These are phyloP conservation scores for Gobius niger DNA, from an alignment of 2,113 vertebrate species.

Conservation along the genomic window DNA sequence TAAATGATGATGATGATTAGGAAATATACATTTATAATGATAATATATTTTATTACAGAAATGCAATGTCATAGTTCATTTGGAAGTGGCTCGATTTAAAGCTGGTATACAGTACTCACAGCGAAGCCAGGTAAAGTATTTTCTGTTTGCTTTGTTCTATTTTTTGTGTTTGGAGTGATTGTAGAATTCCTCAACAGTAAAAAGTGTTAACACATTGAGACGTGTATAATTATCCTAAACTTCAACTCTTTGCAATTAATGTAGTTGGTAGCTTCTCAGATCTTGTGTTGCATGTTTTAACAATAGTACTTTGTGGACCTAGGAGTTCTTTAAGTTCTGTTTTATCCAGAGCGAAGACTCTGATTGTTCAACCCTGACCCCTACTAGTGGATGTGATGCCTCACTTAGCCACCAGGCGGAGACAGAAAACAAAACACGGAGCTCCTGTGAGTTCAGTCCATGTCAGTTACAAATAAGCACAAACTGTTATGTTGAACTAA, in stretches of 20 bases:
- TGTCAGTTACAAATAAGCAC: background rate
- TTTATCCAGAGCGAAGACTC: conserved; percentile 74
- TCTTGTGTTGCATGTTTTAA: conserved; percentile 40
- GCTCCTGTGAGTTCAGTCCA: conserved; percentile 30
- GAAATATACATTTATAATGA: too few relatives aligned
- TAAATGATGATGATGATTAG: too few relatives aligned
- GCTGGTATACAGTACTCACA: conserved; percentile 82
- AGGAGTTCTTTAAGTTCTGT: conserved; percentile 71
- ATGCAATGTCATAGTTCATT: conserved; percentile 81
- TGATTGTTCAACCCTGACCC: conserved; percentile 63
- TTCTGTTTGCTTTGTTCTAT: background rate
- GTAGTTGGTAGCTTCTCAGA: background rate
- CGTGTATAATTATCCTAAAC: background rate
- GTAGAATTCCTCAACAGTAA: background rate
- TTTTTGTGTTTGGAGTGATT: background rate
- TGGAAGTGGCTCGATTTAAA: conserved; percentile 94
- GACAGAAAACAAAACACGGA: conserved; percentile 44
- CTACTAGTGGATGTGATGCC: conserved; percentile 49
- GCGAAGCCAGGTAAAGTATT: conserved; percentile 83
- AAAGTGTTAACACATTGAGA: background rate
- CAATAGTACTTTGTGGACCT: conserved; percentile 55
- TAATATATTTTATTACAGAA: conserved; percentile 68
- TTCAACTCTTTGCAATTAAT: background rate
- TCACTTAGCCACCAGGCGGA: conserved; percentile 60
- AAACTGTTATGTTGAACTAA: background rate